These are phyloP conservation scores for Pseudochirops corinnae DNA, from an alignment of 2,797 vertebrate genomes.

Conservation along the genomic window DNA sequence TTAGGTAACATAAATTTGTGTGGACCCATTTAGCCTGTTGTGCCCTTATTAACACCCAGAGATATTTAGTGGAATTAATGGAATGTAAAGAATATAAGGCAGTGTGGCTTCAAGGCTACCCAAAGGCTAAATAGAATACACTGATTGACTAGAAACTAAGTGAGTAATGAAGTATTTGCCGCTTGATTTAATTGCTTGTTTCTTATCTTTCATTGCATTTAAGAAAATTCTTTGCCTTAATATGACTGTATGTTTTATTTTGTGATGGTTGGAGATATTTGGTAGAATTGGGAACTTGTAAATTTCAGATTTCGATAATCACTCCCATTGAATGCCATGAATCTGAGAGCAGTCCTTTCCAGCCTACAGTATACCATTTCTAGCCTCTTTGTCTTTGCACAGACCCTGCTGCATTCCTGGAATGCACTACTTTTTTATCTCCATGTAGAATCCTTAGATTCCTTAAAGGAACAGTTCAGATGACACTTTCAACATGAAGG, in stretches of 20 bases:
- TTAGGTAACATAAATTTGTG: not conserved
- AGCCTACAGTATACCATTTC: not conserved
- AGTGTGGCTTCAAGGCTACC: not conserved
- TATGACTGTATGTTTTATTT: not conserved
- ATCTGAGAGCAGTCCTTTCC: not conserved
- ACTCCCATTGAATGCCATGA: not conserved
- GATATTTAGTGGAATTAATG: not conserved
- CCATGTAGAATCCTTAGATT: not conserved
- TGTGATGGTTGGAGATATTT: not conserved
- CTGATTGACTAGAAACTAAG: not conserved
- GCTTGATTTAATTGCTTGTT: not conserved
- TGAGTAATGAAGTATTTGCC: not conserved
- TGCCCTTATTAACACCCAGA: not conserved
- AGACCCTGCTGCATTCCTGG: not conserved
- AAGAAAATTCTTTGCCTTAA: not conserved
- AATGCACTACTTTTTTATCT: not conserved
- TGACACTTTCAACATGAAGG: not conserved
- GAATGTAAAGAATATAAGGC: not conserved
- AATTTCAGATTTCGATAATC: not conserved
- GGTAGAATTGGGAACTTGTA: not conserved
- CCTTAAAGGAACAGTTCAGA: not conserved
- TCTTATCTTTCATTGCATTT: not conserved
- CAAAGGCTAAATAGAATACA: not conserved
- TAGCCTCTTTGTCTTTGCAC: not conserved
- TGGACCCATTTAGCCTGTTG: not conserved